These are phyloP conservation scores for Xanthorhoe spadicearia DNA, from an alignment of 2,888 invertebrate species.

Conservation along the genomic window DNA sequence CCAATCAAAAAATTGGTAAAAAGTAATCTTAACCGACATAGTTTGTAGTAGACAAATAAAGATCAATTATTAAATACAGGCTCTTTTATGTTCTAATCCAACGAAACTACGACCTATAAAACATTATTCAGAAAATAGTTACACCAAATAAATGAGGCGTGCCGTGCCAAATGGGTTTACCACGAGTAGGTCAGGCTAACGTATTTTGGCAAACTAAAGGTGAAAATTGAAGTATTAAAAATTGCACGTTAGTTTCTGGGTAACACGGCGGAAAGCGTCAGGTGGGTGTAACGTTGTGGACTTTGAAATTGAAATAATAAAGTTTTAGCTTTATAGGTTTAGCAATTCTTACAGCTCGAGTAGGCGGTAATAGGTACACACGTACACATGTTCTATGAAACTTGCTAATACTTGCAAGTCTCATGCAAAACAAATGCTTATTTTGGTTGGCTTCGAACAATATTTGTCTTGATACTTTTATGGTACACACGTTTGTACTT, in stretches of 20 bases:
- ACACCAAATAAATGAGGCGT: constrained; percentile 26
- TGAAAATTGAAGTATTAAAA: constrained; percentile 42
- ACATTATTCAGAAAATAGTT: constrained; percentile 30
- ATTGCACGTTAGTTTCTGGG: constrained; percentile 28
- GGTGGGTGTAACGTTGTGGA: constrained; percentile 35
- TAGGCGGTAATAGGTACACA: too few relatives aligned
- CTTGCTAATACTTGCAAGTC: too few relatives aligned
- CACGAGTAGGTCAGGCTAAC: not conserved
- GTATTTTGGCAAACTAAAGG: constrained; percentile 31
- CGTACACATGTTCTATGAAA: too few relatives aligned
- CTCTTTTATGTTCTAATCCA: not conserved
- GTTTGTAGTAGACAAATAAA: too few relatives aligned
- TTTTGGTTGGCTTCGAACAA: too few relatives aligned
- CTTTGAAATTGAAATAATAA: constrained; percentile 1
- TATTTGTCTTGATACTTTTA: too few relatives aligned
- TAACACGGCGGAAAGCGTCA: constrained; percentile 31
- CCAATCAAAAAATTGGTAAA: too few relatives aligned
- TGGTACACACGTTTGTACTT: too few relatives aligned
- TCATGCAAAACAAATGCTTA: too few relatives aligned
- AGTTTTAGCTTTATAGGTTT: not conserved
- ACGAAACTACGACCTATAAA: not conserved
- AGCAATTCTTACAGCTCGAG: too few relatives aligned
- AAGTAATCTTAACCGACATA: too few relatives aligned
- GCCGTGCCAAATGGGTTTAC: constrained; percentile 24
- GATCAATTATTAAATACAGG: too few relatives aligned